A percentile compares a stretch with the other conserved stretches of the same genome.
These are phyloP conservation scores for Anolis apletophallus DNA, from an alignment of 2,797 vertebrate species.

Conservation along the genomic window DNA sequence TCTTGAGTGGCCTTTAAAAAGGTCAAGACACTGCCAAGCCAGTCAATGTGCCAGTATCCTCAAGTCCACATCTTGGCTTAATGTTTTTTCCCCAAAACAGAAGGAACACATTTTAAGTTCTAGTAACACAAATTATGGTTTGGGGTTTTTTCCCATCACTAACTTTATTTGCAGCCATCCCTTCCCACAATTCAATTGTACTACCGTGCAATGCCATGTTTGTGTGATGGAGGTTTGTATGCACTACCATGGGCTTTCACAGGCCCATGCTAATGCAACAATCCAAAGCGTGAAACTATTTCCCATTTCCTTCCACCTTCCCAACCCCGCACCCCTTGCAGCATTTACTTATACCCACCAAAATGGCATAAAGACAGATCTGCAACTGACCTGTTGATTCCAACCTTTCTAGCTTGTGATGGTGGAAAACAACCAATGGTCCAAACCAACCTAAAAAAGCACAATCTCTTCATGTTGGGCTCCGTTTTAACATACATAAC, in stretches of 20 bases:
- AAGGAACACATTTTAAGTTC: constrained; percentile 24
- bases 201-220: constrained; percentile 78
- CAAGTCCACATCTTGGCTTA: constrained; percentile 36
- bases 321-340: constrained; percentile 59
- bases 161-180: constrained; percentile 67
- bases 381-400: constrained; percentile 78
- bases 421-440: constrained; percentile 77
- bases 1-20: constrained; percentile 56
- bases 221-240: constrained; percentile 69
- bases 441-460: constrained; percentile 72
- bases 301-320: constrained; percentile 54
- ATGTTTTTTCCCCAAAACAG: constrained; percentile 24
- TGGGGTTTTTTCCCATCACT: constrained; percentile 66
- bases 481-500: constrained; percentile 70
- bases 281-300: constrained; percentile 79
- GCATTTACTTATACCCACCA: constrained; percentile 79
- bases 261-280: constrained; percentile 79
- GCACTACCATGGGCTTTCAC: constrained; percentile 76
- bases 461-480: constrained; percentile 75
- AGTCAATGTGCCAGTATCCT: constrained; percentile 51
- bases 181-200: constrained; percentile 71
- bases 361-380: constrained; percentile 71
- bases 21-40: constrained; percentile 67
- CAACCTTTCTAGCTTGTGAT: constrained; percentile 69
- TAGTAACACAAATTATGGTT: constrained; percentile 61